Conservation (phyloP, 1,140 invertebrate species). For the Euwallacea similis region DNA sequence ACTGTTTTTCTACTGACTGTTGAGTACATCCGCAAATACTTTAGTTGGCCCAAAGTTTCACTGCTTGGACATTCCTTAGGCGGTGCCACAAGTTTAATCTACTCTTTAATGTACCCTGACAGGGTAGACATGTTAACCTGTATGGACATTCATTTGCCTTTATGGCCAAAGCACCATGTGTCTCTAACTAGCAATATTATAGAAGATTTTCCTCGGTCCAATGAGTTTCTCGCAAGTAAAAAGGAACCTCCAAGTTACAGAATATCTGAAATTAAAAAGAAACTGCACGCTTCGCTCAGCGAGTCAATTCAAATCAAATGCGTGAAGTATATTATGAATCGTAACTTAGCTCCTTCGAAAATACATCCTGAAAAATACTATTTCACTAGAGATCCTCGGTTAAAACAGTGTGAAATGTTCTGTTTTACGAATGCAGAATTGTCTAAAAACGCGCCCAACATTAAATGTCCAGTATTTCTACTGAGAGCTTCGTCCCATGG, state of each 20-base stretch:
- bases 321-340: slow-evolving; percentile 57
- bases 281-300: slow-evolving; percentile 34
- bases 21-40: slow-evolving; percentile 62
- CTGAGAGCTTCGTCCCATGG: slow-evolving; percentile 60
- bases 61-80: slow-evolving; percentile 68
- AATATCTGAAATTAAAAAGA: slow-evolving; percentile 58
- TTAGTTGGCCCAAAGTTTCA: slow-evolving; percentile 72
- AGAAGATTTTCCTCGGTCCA: slow-evolving; percentile 56
- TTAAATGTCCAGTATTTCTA: slow-evolving; percentile 43
- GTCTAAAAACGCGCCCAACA: slow-evolving; percentile 46
- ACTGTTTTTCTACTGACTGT: slow-evolving; percentile 61
- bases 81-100: slow-evolving; percentile 61
- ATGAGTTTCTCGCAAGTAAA: slow-evolving; percentile 51
- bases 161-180: slow-evolving; percentile 7
- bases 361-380: slow-evolving; percentile 62
- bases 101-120: slow-evolving; percentile 61
- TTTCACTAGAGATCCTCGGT: slow-evolving; percentile 56
- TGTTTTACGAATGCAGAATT: slow-evolving; percentile 48
- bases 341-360: slow-evolving; percentile 59
- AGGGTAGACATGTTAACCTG: slow-evolving; percentile 64
- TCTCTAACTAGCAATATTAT: slow-evolving; percentile 44
- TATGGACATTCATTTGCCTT: slow-evolving; percentile 58
- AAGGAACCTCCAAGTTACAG: slow-evolving; percentile 63
- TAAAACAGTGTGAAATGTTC: slow-evolving; percentile 40
- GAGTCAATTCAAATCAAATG: slow-evolving; percentile 42